These are phyloP conservation scores for Zosterops pallidus DNA, from an alignment of 2,113 vertebrate genomes.

Conservation along the genomic window DNA sequence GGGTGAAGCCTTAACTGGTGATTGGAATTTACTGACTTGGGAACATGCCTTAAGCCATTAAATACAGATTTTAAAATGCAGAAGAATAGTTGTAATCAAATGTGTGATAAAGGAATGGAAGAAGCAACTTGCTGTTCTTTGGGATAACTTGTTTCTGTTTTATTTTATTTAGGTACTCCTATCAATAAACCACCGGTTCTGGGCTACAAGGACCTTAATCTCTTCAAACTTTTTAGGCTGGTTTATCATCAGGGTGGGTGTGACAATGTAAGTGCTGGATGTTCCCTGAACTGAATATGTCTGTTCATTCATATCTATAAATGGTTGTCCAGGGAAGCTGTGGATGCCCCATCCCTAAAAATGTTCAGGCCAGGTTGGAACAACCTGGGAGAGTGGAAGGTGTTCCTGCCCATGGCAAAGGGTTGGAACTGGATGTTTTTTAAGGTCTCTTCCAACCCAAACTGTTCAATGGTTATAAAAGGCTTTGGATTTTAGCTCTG, in stretches of 20 bases:
- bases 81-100: background rate
- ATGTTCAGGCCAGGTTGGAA: background rate
- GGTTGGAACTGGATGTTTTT: too few species aligned
- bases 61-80: background rate
- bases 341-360: rapidly evolving
- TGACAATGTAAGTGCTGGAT: conserved; percentile 82
- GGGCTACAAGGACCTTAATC: conserved; percentile 98
- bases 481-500: background rate
- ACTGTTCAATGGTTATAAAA: background rate
- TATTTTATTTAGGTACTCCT: conserved; percentile 84
- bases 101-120: background rate
- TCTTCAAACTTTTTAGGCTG: conserved; percentile 97
- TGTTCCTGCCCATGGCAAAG: background rate
- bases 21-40: background rate
- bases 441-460: background rate
- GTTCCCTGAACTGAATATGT: background rate
- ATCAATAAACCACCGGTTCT: conserved; percentile 99
- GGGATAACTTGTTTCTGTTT: background rate
- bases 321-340: background rate
- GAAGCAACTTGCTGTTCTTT: background rate
- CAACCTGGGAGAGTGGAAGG: background rate
- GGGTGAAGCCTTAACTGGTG: background rate
- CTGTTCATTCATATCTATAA: background rate
- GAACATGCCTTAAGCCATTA: background rate
- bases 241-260: conserved; percentile 94